Conservation (phyloP, 1,140 invertebrate species). For the Temnothorax curvispinosus region DNA sequence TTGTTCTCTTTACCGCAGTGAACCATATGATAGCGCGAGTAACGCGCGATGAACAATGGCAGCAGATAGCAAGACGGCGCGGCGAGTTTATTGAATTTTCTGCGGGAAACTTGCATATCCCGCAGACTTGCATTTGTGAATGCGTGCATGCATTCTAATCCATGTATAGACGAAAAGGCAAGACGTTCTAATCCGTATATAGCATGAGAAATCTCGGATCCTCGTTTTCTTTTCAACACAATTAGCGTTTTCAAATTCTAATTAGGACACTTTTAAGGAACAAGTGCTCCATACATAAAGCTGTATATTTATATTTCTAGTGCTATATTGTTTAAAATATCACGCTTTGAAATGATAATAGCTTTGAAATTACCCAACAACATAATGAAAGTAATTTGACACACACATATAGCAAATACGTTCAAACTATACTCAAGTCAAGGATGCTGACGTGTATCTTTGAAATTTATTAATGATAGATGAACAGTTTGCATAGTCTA, state of each 20-base stretch:
- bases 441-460: not conserved
- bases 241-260: not conserved
- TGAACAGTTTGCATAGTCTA: not conserved
- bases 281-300: not conserved
- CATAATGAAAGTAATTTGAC: not conserved
- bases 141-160: not conserved
- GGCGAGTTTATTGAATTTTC: conserved; percentile 52
- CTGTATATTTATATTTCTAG: not conserved
- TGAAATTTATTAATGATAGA: conserved; percentile 23
- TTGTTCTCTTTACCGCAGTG: conserved; percentile 64
- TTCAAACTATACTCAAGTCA: not conserved
- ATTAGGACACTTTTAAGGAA: not conserved
- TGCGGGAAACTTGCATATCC: conserved; percentile 5
- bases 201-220: not conserved
- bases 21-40: conserved; percentile 50
- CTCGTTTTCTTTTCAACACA: not conserved
- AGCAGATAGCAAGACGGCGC: conserved; percentile 46
- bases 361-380: not conserved
- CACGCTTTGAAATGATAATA: not conserved
- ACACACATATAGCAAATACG: not conserved
- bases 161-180: not conserved
- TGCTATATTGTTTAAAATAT: not conserved
- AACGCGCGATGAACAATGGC: conserved; percentile 54
- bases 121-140: not conserved
- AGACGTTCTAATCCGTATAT: not conserved